phyloP scores from a whole-genome alignment of 2,797 vertebrate species.

The Pangasius sanitwongsei region DNA sequence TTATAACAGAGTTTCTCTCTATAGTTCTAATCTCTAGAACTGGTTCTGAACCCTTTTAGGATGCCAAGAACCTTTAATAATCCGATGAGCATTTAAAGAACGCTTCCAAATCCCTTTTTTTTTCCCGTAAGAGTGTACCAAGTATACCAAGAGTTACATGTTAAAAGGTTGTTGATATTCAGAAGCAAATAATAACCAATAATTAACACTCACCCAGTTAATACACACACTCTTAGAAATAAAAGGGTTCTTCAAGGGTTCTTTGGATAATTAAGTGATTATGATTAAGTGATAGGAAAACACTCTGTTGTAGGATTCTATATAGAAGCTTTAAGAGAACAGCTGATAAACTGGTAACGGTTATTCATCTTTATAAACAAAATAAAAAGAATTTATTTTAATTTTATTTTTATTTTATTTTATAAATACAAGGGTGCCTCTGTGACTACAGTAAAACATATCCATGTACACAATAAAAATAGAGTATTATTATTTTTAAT shows the following conservation, averaged over 20 bases:
- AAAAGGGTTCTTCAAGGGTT: too few relatives aligned
- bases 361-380: too few relatives aligned
- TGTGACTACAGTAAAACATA: neutral
- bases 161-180: neutral
- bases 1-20: neutral
- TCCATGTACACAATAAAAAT: neutral
- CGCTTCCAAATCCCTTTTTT: too few relatives aligned
- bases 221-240: too few relatives aligned
- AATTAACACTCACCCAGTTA: neutral
- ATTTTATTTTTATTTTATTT: too few relatives aligned
- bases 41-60: neutral
- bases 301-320: too few relatives aligned
- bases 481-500: neutral
- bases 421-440: too few relatives aligned
- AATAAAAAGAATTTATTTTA: too few relatives aligned
- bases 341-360: neutral
- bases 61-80: neutral
- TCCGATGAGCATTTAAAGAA: neutral
- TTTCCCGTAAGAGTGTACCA: too few relatives aligned
- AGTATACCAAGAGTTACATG: neutral
- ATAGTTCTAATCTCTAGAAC: too few relatives aligned
- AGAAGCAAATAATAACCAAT: neutral
- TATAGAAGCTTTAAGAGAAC: neutral
- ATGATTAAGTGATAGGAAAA: neutral
- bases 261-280: neutral